Evolutionary conservation across 2,113 vertebrate genomes (phyloP).

Genomic region (Capreolus pygargus): DNA sequence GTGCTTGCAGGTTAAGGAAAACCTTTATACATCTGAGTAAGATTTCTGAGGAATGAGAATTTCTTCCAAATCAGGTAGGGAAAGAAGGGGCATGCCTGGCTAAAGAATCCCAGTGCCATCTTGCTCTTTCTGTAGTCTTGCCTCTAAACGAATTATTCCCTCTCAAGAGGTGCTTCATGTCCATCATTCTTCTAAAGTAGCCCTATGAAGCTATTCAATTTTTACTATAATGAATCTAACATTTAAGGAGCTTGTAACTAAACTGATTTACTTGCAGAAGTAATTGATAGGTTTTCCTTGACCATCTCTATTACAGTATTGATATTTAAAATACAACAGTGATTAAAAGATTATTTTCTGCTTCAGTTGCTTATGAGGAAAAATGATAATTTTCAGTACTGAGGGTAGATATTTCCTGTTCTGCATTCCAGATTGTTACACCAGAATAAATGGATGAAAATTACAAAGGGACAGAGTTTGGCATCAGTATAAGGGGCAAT

Average conservation of each 20-base stretch:
- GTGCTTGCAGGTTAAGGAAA: not conserved
- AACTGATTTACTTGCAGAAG: not conserved
- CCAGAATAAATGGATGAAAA: not conserved
- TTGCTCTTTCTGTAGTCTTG: not conserved
- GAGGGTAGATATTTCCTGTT: not conserved
- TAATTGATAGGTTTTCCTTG: slow-evolving; percentile 7
- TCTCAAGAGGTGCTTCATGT: not conserved
- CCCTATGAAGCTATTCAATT: not conserved
- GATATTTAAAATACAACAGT: not conserved
- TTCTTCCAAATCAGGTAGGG: not conserved
- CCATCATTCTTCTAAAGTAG: not conserved
- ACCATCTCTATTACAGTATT: not conserved
- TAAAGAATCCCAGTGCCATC: not conserved
- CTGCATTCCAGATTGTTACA: not conserved
- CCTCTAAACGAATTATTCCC: not conserved
- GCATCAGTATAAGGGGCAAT: not conserved
- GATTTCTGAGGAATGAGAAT: not conserved
- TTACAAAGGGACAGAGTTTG: not conserved
- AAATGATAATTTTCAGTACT: not conserved
- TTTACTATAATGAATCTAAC: not conserved
- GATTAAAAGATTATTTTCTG: not conserved
- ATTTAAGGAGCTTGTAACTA: slow-evolving; percentile 8
- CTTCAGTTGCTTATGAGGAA: not conserved
- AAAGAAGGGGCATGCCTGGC: not conserved
- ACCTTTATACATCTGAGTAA: not conserved